These are phyloP conservation scores for Ryuthela nishihirai DNA, from an alignment of 2,888 invertebrate species.

Conservation along the genomic window DNA sequence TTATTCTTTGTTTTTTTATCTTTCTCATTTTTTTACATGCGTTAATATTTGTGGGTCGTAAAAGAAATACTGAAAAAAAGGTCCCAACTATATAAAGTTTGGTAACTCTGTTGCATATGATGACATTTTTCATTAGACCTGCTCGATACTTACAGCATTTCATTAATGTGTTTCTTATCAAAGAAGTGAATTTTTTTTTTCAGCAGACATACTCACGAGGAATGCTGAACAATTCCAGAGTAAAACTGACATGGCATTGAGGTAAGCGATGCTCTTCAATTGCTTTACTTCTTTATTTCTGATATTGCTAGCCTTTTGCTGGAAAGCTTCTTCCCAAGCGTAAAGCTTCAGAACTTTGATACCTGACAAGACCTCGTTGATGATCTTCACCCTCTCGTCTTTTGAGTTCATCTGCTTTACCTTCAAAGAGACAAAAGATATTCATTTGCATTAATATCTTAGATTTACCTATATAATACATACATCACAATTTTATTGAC, in stretches of 20 bases:
- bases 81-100: no score
- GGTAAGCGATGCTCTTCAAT: slow-evolving; percentile 79
- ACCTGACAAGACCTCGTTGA: slow-evolving; percentile 89
- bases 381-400: slow-evolving; percentile 85
- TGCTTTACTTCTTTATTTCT: slow-evolving; percentile 83
- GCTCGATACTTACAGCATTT: not conserved
- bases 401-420: slow-evolving; percentile 89
- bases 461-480: not conserved
- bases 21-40: no score
- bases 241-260: slow-evolving; percentile 83
- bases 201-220: slow-evolving; percentile 72
- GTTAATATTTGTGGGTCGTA: no score
- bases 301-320: slow-evolving; percentile 79
- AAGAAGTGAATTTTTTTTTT: no score
- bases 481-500: no score
- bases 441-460: not conserved
- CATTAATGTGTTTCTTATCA: no score
- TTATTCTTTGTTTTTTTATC: no score
- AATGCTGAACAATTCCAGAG: slow-evolving; percentile 95
- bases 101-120: not conserved
- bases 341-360: slow-evolving; percentile 90
- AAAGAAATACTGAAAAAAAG: no score
- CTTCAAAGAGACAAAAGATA: slow-evolving; percentile 39
- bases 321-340: slow-evolving; percentile 92
- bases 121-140: not conserved